Base-by-base conservation (phyloP, 2,888 invertebrate species). In the Aporophyla nigra region DNA sequence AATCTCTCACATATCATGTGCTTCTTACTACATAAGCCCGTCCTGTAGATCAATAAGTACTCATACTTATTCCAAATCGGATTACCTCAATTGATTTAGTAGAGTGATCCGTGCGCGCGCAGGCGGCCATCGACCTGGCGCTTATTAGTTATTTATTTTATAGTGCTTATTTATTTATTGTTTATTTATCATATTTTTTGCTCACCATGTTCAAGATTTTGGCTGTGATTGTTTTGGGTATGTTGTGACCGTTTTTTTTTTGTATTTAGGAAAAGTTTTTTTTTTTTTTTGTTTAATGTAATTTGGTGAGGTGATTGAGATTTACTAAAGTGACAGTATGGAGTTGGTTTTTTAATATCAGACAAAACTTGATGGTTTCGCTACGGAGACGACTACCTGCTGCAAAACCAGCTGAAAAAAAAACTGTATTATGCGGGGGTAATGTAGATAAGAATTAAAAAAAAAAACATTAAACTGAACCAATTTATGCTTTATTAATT, bases 11-110 rank as follows among this genome's bases (percentile, higher is more conserved):
- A 19, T 51, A 51, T 19, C 7, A 51, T 19, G 51, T 19, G 33
- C 71, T 56, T 10, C 54, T 16, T 77, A 33, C 21, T 33, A n/a
- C 88, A 92, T 91, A 84, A 83, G 10, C 58, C 79, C 77, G 62
- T 91, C 91, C 91, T 24, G 76, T 21, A 90, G 91, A 91, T 93
- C 90, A 89, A 89, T 89, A 90, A 88, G 89, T 89, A 90, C 93
- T 89, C 92, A 53, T 83, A 94, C 93, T 93, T 94, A 92, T 91
- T 90, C 91, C 85, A 88, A 92, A 92, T 89, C 82, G 90, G 92
- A 92, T 93, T 90, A 92, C 87, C 84, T 78, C 81, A 74, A 87
- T 85, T 88, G 87, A 88, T 90, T 91, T 92, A 92, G 92, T 93
- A 83, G 83, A 86, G 90, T 91, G 90, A 93, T 92, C 92, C 89